These are phyloP conservation scores for Sebastolobus altivelis DNA, from an alignment of 2,797 vertebrate species.

Conservation along the genomic window DNA sequence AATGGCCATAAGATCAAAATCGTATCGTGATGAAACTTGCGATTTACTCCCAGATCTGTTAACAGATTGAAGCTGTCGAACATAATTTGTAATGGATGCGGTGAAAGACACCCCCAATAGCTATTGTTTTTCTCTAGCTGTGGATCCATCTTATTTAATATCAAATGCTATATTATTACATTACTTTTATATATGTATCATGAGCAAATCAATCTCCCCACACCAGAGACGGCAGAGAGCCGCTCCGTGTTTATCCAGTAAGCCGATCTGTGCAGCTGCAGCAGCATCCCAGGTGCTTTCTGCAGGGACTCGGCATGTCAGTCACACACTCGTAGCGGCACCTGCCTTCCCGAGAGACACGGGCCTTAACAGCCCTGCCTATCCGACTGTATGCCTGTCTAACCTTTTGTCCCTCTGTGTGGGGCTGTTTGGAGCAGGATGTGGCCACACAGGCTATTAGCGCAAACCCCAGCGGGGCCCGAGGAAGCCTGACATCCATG, in stretches of 20 bases:
- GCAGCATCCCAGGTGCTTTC: conserved; percentile 73
- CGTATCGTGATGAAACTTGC: too few relatives aligned
- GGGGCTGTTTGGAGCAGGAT: conserved; percentile 69
- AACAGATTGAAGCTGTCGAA: not conserved
- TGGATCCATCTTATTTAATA: not conserved
- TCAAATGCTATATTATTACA: not conserved
- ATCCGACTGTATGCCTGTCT: conserved; percentile 55
- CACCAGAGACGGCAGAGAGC: conserved; percentile 24
- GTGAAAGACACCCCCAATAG: not conserved
- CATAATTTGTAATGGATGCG: not conserved
- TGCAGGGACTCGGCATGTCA: conserved; percentile 60
- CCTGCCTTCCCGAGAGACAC: conserved; percentile 69
- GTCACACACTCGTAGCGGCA: conserved; percentile 65
- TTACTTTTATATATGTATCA: not conserved
- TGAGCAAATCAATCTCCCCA: not conserved
- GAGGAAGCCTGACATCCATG: conserved; percentile 70
- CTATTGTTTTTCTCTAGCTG: not conserved
- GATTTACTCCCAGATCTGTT: too few relatives aligned
- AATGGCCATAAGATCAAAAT: too few relatives aligned
- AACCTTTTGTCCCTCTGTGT: conserved; percentile 55
- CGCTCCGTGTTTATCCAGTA: conserved; percentile 47
- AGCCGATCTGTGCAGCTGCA: conserved; percentile 56
- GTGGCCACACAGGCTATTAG: conserved; percentile 66
- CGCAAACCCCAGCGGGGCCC: conserved; percentile 53
- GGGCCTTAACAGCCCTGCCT: conserved; percentile 44